Evolutionary conservation across 2,113 vertebrate species (phyloP).

Genomic region (Pipra filicauda): DNA sequence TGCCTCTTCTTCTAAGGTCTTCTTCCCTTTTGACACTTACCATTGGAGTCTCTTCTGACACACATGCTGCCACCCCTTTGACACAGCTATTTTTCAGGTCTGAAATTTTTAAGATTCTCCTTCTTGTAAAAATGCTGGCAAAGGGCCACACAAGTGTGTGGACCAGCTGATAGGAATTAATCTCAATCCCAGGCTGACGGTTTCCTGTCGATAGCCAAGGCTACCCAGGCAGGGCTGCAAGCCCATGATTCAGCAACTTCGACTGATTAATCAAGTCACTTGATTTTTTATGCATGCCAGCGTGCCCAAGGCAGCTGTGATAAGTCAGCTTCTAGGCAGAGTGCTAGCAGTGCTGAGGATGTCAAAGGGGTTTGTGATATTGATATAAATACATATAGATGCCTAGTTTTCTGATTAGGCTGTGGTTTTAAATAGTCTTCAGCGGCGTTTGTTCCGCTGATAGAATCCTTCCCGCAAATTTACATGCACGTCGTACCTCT

Average conservation of each 20-base stretch:
- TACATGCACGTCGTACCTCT: not conserved
- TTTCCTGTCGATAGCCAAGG: not conserved
- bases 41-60: not conserved
- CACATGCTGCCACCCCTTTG: not conserved
- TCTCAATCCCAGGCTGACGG: not conserved
- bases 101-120: not conserved
- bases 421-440: conserved; percentile 25
- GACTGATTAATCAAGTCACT: conserved; percentile 36
- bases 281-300: conserved; percentile 50
- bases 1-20: not conserved
- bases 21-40: not conserved
- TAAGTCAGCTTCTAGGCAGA: conserved; percentile 1
- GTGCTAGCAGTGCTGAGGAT: conserved; percentile 41
- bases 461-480: conserved; percentile 13
- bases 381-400: conserved; percentile 31
- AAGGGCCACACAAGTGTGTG: not conserved
- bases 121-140: not conserved
- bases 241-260: conserved; percentile 60
- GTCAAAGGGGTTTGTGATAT: conserved; percentile 39
- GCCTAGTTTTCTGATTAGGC: conserved; percentile 7
- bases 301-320: conserved; percentile 39
- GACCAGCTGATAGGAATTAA: conserved; percentile 9
- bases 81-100: not conserved
- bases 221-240: not conserved
- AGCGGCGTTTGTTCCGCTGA: not conserved